Evolutionary conservation across 1,140 invertebrate species (phyloP).

Genomic region (Eumaeus atala): DNA sequence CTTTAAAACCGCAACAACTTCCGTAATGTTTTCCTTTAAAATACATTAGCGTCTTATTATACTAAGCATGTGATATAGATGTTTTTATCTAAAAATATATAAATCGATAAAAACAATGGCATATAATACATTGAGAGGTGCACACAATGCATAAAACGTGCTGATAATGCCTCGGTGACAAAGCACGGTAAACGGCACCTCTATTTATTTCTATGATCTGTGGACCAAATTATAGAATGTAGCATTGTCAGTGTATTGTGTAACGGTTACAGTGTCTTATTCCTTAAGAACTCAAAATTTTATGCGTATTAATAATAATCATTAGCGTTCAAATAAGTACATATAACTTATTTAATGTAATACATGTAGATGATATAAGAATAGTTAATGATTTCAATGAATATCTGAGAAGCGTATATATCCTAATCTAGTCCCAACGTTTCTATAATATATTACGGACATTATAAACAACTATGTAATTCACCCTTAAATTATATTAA

Average conservation of each 20-base stretch:
- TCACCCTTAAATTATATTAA: conserved; percentile 3
- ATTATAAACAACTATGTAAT: conserved; percentile 1
- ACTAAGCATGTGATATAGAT: too few relatives aligned
- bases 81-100: too few relatives aligned
- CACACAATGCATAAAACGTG: too few relatives aligned
- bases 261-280: conserved; percentile 9
- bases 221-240: too few relatives aligned
- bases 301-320: background rate
- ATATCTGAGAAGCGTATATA: background rate
- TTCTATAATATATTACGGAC: conserved; percentile 8
- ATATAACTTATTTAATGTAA: conserved; percentile 4
- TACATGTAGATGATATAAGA: conserved; percentile 1
- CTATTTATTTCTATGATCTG: too few relatives aligned
- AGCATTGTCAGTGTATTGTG: background rate
- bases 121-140: too few relatives aligned
- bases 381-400: background rate
- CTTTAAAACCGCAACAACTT: too few relatives aligned
- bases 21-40: too few relatives aligned
- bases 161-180: too few relatives aligned
- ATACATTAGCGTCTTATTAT: too few relatives aligned
- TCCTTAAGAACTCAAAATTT: conserved; percentile 2
- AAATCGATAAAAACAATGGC: too few relatives aligned
- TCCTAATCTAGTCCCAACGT: conserved; percentile 6
- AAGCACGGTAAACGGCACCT: too few relatives aligned
- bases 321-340: background rate